Percentiles rank a stretch among this genome's conserved stretches.
Conservation (phyloP, 2,888 invertebrate genomes). For the Druceiella hillmani region DNA sequence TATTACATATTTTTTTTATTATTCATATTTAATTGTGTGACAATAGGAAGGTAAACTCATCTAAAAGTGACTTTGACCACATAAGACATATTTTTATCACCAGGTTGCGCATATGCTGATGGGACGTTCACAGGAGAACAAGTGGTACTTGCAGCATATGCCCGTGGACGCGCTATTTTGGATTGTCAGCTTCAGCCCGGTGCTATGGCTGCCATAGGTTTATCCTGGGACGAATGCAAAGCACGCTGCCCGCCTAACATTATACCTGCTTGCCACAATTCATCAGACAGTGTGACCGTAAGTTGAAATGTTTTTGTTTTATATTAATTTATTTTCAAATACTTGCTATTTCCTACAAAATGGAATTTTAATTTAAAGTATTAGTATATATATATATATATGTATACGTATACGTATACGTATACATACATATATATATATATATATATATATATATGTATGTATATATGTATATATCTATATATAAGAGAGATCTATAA, state of each 20-base stretch:
- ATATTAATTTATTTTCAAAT: not conserved
- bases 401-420: no score
- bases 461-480: no score
- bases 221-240: conserved; percentile 80
- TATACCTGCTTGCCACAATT: conserved; percentile 91
- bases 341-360: not conserved
- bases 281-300: conserved; percentile 83
- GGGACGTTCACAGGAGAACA: conserved; percentile 93
- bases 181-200: conserved; percentile 70
- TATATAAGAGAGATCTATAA: no score
- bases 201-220: conserved; percentile 89
- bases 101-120: conserved; percentile 94
- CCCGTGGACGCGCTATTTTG: conserved; percentile 80
- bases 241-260: conserved; percentile 72
- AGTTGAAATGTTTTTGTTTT: conserved; percentile 11
- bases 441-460: no score
- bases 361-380: not conserved
- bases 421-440: no score
- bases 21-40: no score
- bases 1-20: no score
- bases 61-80: no score
- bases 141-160: conserved; percentile 89
- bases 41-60: no score
- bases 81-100: no score
- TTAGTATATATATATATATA: no score